Evolutionary conservation across 2,113 vertebrate genomes (phyloP).

Genomic region (Trichechus manatus): DNA sequence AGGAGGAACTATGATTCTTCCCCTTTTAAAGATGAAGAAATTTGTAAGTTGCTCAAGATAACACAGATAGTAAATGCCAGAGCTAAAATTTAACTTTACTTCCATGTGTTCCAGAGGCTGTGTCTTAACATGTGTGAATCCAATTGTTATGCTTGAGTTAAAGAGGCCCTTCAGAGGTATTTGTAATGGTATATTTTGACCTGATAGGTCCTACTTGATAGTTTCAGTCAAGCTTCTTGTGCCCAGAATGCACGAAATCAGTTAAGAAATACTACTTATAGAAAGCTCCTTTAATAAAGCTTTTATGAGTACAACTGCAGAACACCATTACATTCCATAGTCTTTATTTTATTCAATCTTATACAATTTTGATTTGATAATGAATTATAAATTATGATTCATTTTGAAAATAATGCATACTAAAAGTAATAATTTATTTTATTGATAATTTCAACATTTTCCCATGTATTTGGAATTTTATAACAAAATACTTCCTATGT

Average conservation of each 20-base stretch:
- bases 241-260: not conserved
- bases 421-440: conserved; percentile 39
- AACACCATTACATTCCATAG: not conserved
- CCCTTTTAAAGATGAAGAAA: conserved; percentile 22
- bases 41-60: not conserved
- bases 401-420: conserved; percentile 2
- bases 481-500: conserved; percentile 35
- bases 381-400: not conserved
- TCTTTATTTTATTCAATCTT: conserved; percentile 28
- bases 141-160: not conserved
- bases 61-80: not conserved
- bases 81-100: not conserved
- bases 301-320: not conserved
- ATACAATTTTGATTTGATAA: conserved; percentile 22
- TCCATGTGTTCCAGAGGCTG: not conserved
- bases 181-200: not conserved
- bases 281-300: not conserved
- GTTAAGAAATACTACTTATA: not conserved
- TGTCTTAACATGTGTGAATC: not conserved
- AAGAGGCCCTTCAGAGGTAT: not conserved
- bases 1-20: not conserved
- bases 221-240: not conserved
- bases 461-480: not conserved
- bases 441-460: conserved; percentile 19
- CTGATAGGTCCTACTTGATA: not conserved